Percentiles rank a stretch among this genome's conserved stretches.
phyloP scores from a whole-genome alignment of 2,888 invertebrate genomes.

The Eledona agricola region DNA sequence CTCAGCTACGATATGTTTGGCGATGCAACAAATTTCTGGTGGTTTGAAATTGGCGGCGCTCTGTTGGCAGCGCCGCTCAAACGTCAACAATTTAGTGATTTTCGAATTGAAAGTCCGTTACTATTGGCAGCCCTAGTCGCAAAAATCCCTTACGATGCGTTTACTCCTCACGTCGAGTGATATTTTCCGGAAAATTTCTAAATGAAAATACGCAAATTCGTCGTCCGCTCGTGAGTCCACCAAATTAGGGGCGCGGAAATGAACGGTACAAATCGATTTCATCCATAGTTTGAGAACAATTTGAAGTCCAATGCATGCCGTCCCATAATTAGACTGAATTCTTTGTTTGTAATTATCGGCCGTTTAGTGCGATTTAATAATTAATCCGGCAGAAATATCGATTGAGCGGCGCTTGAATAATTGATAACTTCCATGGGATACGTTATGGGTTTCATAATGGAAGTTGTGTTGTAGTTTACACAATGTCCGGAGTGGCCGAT shows the following conservation, averaged over 20 bases:
- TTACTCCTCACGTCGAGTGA: no score
- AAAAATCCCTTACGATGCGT: no score
- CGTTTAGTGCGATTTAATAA: slow-evolving; percentile 7
- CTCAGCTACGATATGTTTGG: no score
- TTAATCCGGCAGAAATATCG: slow-evolving; percentile 7
- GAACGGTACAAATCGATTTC: slow-evolving; percentile 33
- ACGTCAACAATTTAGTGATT: no score
- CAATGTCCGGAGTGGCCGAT: slow-evolving; percentile 68
- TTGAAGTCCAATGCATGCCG: no score
- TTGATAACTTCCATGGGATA: no score
- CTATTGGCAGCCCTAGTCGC: no score
- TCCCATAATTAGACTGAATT: slow-evolving; percentile 26
- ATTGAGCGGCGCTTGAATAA: slow-evolving; percentile 3
- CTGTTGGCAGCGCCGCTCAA: no score
- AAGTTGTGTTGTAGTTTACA: slow-evolving; percentile 59
- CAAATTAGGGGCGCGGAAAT: slow-evolving; percentile 16
- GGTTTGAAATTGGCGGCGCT: no score
- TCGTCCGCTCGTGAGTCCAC: slow-evolving; percentile 3
- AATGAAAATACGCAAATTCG: slow-evolving; percentile 34
- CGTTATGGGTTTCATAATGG: slow-evolving; percentile 34
- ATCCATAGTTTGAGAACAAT: no score
- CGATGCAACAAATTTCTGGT: no score
- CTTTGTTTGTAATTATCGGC: slow-evolving; percentile 33
- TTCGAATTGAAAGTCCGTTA: no score
- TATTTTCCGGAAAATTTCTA: slow-evolving; percentile 33